A percentile compares a stretch with the other conserved stretches of the same genome.
phyloP scores from a whole-genome alignment of 2,888 invertebrate species.

The Cartodere bifasciata region DNA sequence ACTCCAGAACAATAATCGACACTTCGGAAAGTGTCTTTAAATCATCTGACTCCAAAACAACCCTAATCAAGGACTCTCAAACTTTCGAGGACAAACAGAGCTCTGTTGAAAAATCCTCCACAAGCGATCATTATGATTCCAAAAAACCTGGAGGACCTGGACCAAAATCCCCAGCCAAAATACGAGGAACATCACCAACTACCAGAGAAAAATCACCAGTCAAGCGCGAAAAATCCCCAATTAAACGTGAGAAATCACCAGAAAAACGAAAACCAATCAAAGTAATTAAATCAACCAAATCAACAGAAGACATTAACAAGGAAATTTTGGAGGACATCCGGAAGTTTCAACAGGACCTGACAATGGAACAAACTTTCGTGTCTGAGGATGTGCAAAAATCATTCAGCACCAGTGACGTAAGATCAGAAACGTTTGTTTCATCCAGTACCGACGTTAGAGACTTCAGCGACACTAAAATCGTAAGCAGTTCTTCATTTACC shows the following conservation, averaged over 20 bases:
- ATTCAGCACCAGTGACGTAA: constrained; percentile 16
- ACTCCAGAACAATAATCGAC: constrained; percentile 21
- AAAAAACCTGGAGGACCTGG: constrained; percentile 2
- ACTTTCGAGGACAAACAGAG: constrained; percentile 22
- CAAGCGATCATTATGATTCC: constrained; percentile 16
- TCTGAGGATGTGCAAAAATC: no score
- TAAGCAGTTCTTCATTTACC: constrained; percentile 5
- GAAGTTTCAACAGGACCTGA: no score
- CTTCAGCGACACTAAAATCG: constrained; percentile 7
- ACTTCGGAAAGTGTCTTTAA: constrained; percentile 21
- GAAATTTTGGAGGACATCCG: no score
- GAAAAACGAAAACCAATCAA: no score
- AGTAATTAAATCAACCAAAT: no score
- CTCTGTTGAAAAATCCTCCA: constrained; percentile 24
- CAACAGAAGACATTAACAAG: no score
- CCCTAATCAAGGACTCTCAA: constrained; percentile 22
- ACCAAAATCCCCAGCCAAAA: no score
- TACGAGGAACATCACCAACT: no score
- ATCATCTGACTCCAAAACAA: constrained; percentile 22
- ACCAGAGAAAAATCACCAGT: no score
- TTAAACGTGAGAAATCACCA: no score
- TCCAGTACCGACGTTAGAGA: constrained; percentile 18
- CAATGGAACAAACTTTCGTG: no score
- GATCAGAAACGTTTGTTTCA: constrained; percentile 18
- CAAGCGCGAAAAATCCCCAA: no score